Evolutionary conservation across 1,140 invertebrate genomes (phyloP), one percentile per base, ranked within the genome.

Genomic region (Trypoxylus dichotomus): DNA sequence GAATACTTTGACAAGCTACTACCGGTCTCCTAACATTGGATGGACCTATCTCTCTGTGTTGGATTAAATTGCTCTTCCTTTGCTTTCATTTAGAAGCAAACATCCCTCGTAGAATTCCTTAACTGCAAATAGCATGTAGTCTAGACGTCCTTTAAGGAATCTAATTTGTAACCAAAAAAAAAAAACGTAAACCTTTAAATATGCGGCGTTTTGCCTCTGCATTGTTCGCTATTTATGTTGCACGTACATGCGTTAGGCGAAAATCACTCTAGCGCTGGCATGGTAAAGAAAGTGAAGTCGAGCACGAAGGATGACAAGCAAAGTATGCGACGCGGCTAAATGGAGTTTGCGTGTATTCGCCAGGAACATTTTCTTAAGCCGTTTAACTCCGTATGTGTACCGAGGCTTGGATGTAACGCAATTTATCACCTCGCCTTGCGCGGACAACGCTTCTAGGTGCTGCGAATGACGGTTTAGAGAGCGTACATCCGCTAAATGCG

Each of bases 401-500:
- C 60, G n/a, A 68, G 21, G 21, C 60, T 68, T 29, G 21, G 60
- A 27, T 24, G 60, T 68, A 68, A 68, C 60, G 60, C 21, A 68
- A 68, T 68, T 68, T 68, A 21, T 68, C 60, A 68, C 60, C 11
- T 29, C 3, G 60, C 21, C n/a, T n/a, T 68, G 60, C 60, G 60
- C 21, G 60, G 60, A 68, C 60, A 68, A 27, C 60, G 60, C 24
- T 27, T 11, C 60, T 24, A 68, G 60, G 60, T 68, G 60, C 60
- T 68, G 60, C 60, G 60, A 68, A 68, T 68, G 60, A 68, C 60
- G 60, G 24, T 68, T 68, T 68, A 68, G 60, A 68, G 60, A 68
- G 60, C 24, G 60, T 24, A 68, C 60, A 68, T 68, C 60, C 60
- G 27, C 60, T 68, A 68, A 68, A 21, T 11, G 24, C 60, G 21